Percentiles rank a stretch among this genome's conserved stretches.
These are phyloP conservation scores for Penaeus indicus DNA, from an alignment of 1,140 invertebrate species.

Conservation along the genomic window DNA sequence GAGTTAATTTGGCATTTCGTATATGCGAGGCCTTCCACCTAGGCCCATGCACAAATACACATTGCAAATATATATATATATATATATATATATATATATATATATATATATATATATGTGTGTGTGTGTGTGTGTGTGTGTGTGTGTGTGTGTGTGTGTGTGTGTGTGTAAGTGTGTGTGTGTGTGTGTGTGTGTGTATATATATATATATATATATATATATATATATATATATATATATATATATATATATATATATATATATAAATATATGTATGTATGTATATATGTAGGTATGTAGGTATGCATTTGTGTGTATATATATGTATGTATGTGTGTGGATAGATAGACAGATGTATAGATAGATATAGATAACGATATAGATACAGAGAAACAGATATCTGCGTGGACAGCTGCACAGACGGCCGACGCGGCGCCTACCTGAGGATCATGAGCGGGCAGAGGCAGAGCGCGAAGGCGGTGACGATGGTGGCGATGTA, in stretches of 20 bases:
- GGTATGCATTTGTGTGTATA: no score
- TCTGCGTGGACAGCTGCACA: no score
- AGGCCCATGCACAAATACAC: no score
- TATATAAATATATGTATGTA: no score
- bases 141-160: constrained; percentile 2
- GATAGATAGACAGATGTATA: no score
- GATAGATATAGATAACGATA: neutral
- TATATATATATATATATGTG: constrained; percentile 11
- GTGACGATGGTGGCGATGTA: constrained; percentile 79
- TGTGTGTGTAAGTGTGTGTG: neutral
- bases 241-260: constrained; percentile 2
- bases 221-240: constrained; percentile 42
- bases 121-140: constrained; percentile 19
- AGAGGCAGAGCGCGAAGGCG: constrained; percentile 77
- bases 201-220: neutral
- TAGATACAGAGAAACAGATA: neutral
- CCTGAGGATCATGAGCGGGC: constrained; percentile 79
- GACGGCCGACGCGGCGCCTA: constrained; percentile 67
- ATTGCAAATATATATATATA: neutral
- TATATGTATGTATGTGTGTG: no score
- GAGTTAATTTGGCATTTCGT: no score
- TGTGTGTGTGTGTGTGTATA: neutral
- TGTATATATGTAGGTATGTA: no score
- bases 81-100: constrained; percentile 36
- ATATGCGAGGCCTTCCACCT: no score